Percentiles rank a stretch among this genome's conserved stretches.
Evolutionary conservation across 2,797 vertebrate genomes (phyloP).

Genomic region (Labeo calbasu): DNA sequence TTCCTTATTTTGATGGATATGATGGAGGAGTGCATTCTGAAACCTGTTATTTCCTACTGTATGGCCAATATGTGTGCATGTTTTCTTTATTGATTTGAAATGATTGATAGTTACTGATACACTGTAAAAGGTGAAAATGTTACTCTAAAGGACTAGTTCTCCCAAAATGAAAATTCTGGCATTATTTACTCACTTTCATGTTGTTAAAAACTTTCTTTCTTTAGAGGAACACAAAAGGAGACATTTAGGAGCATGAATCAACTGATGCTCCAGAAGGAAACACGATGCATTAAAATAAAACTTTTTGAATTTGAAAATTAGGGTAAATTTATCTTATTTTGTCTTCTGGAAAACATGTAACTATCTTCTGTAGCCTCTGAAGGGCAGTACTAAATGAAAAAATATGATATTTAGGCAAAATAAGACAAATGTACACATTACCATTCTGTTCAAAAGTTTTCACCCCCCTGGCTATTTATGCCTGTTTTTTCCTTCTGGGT

Average conservation of each 20-base stretch:
- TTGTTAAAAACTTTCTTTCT: neutral
- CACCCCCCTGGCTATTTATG: too few species aligned
- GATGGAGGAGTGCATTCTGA: slow-evolving; percentile 27
- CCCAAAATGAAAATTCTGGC: neutral
- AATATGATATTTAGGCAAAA: too few species aligned
- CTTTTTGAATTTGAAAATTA: too few species aligned
- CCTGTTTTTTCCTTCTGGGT: too few species aligned
- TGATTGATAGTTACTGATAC: slow-evolving; percentile 9
- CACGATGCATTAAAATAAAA: too few species aligned
- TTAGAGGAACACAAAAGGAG: neutral
- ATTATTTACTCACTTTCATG: neutral
- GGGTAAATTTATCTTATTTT: too few species aligned
- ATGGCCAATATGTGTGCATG: neutral
- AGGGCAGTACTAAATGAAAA: too few species aligned
- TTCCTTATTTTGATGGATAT: slow-evolving; percentile 77
- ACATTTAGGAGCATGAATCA: neutral
- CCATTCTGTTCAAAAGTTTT: too few species aligned
- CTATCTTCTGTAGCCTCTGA: too few species aligned
- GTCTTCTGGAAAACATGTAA: too few species aligned
- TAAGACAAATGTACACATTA: too few species aligned
- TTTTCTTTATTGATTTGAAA: slow-evolving; percentile 16
- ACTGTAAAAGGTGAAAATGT: neutral
- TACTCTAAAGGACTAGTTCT: neutral
- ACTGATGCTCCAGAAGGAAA: too few species aligned
- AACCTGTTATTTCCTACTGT: neutral